A percentile compares a stretch with the other conserved stretches of the same genome.
These are phyloP conservation scores for Encarsia formosa DNA, from an alignment of 2,888 invertebrate genomes.

Conservation along the genomic window DNA sequence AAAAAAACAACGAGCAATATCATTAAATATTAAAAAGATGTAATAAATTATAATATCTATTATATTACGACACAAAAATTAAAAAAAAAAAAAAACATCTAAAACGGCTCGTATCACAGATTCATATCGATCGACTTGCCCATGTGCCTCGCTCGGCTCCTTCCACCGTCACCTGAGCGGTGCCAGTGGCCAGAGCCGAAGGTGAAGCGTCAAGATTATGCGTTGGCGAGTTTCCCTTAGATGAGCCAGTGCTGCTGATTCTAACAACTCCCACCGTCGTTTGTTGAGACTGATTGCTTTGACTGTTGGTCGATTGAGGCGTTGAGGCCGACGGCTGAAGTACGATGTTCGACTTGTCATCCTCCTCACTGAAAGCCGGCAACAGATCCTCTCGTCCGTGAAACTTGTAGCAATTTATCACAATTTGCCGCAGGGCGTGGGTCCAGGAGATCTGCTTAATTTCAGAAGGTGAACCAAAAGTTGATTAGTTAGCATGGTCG, in stretches of 20 bases:
- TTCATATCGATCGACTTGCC: slow-evolving; percentile 25
- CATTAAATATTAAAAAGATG: too few species aligned
- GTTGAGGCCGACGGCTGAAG: slow-evolving; percentile 54
- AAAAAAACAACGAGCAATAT: slow-evolving; percentile 6
- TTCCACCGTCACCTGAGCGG: slow-evolving; percentile 50
- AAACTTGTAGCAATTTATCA: slow-evolving; percentile 96
- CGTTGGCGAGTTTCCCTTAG: slow-evolving; percentile 52
- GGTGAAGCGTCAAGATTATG: slow-evolving; percentile 47
- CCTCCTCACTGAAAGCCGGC: slow-evolving; percentile 90
- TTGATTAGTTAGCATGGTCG: slow-evolving; percentile 25
- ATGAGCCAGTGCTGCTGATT: slow-evolving; percentile 48
- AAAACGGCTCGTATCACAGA: background rate
- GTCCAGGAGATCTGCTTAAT: slow-evolving; percentile 89
- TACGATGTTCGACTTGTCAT: slow-evolving; percentile 67
- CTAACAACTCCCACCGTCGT: slow-evolving; percentile 52
- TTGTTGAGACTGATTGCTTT: slow-evolving; percentile 44
- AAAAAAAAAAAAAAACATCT: slow-evolving; percentile 10
- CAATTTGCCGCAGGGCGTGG: slow-evolving; percentile 91
- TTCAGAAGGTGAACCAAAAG: slow-evolving; percentile 14
- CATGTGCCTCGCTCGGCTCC: slow-evolving; percentile 29
- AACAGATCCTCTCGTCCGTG: slow-evolving; percentile 93
- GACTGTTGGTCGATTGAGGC: slow-evolving; percentile 39
- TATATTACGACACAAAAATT: slow-evolving; percentile 12
- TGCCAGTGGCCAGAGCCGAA: slow-evolving; percentile 47
- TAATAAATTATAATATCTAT: too few species aligned